Conservation (phyloP, 2,888 invertebrate species). For the Leistus spinibarbis region DNA sequence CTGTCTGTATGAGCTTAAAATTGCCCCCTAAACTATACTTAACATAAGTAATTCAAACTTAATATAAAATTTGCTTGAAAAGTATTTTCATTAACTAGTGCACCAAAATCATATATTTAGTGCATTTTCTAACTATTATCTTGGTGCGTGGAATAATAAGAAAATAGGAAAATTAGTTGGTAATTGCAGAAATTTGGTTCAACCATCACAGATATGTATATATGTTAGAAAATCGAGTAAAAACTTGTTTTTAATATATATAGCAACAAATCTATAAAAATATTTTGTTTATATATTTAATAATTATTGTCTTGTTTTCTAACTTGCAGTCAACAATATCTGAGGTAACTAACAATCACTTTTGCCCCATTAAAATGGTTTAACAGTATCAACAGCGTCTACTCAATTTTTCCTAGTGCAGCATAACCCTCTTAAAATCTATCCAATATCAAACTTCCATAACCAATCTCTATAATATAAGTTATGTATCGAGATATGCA, state of each 20-base stretch:
- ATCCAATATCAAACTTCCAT: background rate
- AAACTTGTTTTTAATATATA: constrained; percentile 2
- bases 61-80: background rate
- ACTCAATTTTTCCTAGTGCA: constrained; percentile 2
- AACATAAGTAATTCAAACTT: background rate
- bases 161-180: background rate
- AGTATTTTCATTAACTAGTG: background rate
- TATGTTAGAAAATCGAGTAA: background rate
- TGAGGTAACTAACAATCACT: constrained; percentile 28
- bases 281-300: constrained; percentile 11
- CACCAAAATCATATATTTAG: background rate
- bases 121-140: background rate
- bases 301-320: constrained; percentile 21
- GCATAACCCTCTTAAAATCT: constrained; percentile 7
- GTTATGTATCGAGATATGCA: background rate
- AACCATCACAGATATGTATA: background rate
- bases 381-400: background rate
- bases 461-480: background rate
- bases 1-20: background rate
- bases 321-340: constrained; percentile 2
- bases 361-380: background rate
- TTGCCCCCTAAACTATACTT: background rate
- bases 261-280: constrained; percentile 30
- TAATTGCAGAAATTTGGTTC: background rate
- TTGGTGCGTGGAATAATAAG: background rate